phyloP scores from a whole-genome alignment of 2,888 invertebrate species.

The Thelaira solivaga region DNA sequence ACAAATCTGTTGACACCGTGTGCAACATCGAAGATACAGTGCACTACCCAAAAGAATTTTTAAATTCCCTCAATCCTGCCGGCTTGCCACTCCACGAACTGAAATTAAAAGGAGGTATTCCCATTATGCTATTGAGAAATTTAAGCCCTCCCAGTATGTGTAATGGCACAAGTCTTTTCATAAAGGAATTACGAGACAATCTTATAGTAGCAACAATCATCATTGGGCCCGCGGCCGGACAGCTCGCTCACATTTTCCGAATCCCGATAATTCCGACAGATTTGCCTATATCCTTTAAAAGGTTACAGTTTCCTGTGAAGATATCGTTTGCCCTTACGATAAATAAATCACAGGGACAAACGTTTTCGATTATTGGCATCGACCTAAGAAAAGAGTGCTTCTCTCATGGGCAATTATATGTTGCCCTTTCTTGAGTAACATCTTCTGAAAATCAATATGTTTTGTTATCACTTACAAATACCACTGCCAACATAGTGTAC shows the following conservation, averaged over 20 bases:
- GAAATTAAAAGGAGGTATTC: slow-evolving; percentile 21
- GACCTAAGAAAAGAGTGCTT: neutral
- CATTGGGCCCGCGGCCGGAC: neutral
- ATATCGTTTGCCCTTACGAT: neutral
- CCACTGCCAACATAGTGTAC: neutral
- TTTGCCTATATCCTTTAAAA: neutral
- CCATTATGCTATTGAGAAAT: slow-evolving; percentile 34
- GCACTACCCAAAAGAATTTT: slow-evolving; percentile 24
- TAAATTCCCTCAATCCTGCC: slow-evolving; percentile 22
- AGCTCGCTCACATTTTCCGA: neutral
- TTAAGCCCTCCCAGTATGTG: neutral
- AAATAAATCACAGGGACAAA: neutral
- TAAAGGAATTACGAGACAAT: neutral
- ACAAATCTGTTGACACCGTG: slow-evolving; percentile 22
- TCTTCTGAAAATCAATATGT: neutral
- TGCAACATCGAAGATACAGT: slow-evolving; percentile 16
- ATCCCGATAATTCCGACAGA: neutral
- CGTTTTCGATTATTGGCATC: neutral
- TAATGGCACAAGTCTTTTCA: neutral
- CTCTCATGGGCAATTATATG: neutral
- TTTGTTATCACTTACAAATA: neutral
- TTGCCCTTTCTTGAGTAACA: neutral
- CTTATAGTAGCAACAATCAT: neutral
- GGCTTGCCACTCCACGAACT: slow-evolving; percentile 25
- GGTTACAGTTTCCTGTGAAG: neutral